Conservation (phyloP, 35 echinoderm and acorn worm genomes). For the Amphiura filiformis region DNA sequence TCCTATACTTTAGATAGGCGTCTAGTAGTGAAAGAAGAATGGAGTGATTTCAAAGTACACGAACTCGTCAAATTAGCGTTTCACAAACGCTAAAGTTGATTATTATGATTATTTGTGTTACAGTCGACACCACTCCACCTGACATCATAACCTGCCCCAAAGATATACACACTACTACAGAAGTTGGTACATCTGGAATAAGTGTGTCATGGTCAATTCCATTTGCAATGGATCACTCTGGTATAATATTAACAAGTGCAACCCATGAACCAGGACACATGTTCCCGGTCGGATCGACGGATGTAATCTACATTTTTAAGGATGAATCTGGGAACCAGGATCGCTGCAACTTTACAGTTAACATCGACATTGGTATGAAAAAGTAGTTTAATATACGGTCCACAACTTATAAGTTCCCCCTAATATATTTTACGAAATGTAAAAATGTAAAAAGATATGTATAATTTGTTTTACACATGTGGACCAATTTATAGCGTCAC, state of each 20-base stretch:
- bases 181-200: neutral
- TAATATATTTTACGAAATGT: too few species aligned
- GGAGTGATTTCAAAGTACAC: too few species aligned
- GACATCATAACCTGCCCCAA: neutral
- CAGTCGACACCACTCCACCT: neutral
- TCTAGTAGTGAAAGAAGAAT: too few species aligned
- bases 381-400: too few species aligned
- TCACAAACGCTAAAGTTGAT: too few species aligned
- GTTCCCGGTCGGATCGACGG: neutral
- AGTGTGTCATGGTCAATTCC: neutral
- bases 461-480: too few species aligned
- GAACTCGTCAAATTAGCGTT: too few species aligned
- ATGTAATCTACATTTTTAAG: neutral
- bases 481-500: too few species aligned
- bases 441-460: too few species aligned
- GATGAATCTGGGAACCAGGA: neutral
- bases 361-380: neutral
- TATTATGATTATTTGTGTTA: too few species aligned
- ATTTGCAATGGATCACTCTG: neutral
- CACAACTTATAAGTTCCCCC: too few species aligned
- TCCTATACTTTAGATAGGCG: too few species aligned
- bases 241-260: neutral
- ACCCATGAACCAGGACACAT: neutral
- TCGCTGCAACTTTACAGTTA: neutral
- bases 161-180: neutral